Evolutionary conservation across 2,113 vertebrate genomes (phyloP).

Genomic region (Lates calcarifer): DNA sequence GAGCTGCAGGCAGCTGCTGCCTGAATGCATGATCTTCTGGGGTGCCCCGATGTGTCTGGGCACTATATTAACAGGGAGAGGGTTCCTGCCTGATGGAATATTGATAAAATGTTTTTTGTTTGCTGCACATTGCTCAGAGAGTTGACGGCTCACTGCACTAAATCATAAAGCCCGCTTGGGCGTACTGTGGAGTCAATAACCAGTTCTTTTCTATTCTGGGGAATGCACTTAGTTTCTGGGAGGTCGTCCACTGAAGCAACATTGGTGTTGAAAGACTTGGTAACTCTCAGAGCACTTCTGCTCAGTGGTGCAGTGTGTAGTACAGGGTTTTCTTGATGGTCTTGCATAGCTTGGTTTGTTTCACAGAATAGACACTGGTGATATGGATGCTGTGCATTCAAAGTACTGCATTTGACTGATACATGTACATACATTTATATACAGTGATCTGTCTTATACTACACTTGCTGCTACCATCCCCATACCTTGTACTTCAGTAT

Average conservation of each 20-base stretch:
- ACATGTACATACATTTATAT: neutral
- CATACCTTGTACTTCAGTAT: neutral
- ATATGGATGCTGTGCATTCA: neutral
- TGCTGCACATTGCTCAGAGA: constrained; percentile 79
- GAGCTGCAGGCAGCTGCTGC: constrained; percentile 54
- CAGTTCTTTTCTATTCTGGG: constrained; percentile 77
- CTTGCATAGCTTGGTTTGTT: neutral
- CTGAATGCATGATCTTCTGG: constrained; percentile 53
- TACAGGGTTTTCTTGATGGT: neutral
- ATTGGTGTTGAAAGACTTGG: constrained; percentile 44
- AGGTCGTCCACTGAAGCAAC: constrained; percentile 68
- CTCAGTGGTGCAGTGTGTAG: constrained; percentile 14
- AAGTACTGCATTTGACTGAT: neutral
- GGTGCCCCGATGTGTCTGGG: constrained; percentile 56
- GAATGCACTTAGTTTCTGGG: constrained; percentile 64
- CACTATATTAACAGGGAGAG: constrained; percentile 76
- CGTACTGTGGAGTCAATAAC: constrained; percentile 78
- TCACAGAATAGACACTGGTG: neutral
- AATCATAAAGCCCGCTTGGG: constrained; percentile 79
- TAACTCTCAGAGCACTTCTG: constrained; percentile 33
- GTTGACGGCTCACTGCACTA: constrained; percentile 81
- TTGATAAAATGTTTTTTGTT: constrained; percentile 85
- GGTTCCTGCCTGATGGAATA: constrained; percentile 79
- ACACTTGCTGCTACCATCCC: neutral
- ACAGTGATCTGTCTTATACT: neutral